Evolutionary conservation across 2,888 invertebrate species (phyloP), one percentile per base, ranked within the genome.

Genomic region (Plutella xylostella): DNA sequence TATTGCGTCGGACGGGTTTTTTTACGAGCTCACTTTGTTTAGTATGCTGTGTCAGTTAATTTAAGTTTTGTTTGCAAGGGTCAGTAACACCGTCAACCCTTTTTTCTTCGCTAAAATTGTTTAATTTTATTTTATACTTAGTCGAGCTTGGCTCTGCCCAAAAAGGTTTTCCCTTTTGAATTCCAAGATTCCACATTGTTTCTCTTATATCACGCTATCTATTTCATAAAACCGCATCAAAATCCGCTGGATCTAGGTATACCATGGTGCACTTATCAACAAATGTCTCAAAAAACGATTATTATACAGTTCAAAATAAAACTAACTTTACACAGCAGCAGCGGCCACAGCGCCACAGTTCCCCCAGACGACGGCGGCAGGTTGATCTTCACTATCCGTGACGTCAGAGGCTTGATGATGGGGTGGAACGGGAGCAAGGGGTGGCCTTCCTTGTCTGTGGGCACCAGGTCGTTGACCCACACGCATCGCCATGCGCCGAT

Each of bases 381-480:
- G 37, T 12, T 12, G 19, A 3, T 19, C 20, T 9, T n/a, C 1
- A n/a, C 6, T n/a, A n/a, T 17, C 19, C 20, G 19, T 17, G 3
- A 11, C 19, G 9, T n/a, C 1, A 37, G 4, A 2, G 55, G 63
- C 17, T 53, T 60, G 19, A 68, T 45, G 0, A 72, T 59, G 0
- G 77, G 80, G 0, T 78, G 71, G 53, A 83, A 83, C 0, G 82
- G 83, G 0, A 83, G 66, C 0, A 83, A 65, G 0, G 83, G 83
- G 1, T 71, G 50, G 2, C 65, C 76, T 0, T 61, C 63, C 0
- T 72, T 71, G 18, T 82, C 80, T 2, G 82, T 68, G 1, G 83
- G 83, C 0, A 83, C 74, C 48, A 68, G 72, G 22, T 83, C 83
- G 45, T 61, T 75, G 15, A 83, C 82, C 82, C 80, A 83, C 1